Evolutionary conservation across 2,888 invertebrate genomes (phyloP).

Genomic region (Apodemia mormo): DNA sequence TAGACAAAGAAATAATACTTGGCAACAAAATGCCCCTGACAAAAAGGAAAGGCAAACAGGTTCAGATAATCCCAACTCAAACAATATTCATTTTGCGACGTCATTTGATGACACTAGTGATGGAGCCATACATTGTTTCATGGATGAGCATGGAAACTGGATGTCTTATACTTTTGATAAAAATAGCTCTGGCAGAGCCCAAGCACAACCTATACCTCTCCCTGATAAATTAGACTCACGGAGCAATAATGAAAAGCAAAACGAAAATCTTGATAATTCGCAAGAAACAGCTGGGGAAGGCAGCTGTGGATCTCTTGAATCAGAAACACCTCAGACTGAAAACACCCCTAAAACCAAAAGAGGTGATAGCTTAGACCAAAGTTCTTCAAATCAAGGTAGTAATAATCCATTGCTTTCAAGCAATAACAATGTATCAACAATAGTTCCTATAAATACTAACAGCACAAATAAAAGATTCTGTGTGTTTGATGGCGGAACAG

Average conservation of each 20-base stretch:
- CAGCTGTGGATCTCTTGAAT: conserved; percentile 75
- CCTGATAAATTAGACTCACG: conserved; percentile 62
- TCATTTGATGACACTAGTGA: conserved; percentile 92
- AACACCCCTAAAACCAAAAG: conserved; percentile 62
- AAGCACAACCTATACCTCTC: conserved; percentile 64
- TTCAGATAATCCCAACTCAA: conserved; percentile 56
- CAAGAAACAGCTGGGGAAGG: conserved; percentile 71
- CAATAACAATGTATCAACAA: conserved; percentile 70
- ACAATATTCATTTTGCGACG: conserved; percentile 85
- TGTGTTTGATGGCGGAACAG: conserved; percentile 73
- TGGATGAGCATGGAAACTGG: conserved; percentile 93
- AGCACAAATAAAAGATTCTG: conserved; percentile 70
- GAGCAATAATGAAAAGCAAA: conserved; percentile 54
- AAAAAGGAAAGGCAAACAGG: conserved; percentile 58
- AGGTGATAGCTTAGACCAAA: conserved; percentile 70
- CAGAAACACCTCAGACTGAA: conserved; percentile 68
- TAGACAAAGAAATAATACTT: conserved; percentile 70
- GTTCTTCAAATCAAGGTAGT: conserved; percentile 73
- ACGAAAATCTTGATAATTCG: conserved; percentile 61
- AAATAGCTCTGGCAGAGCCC: conserved; percentile 82
- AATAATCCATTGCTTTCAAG: conserved; percentile 74
- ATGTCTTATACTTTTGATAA: conserved; percentile 92
- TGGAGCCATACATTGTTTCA: conserved; percentile 92
- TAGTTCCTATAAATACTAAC: conserved; percentile 72
- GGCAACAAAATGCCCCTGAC: conserved; percentile 53